Conservation (phyloP, 2,888 invertebrate genomes). For the Drosophila austrosaltans region DNA sequence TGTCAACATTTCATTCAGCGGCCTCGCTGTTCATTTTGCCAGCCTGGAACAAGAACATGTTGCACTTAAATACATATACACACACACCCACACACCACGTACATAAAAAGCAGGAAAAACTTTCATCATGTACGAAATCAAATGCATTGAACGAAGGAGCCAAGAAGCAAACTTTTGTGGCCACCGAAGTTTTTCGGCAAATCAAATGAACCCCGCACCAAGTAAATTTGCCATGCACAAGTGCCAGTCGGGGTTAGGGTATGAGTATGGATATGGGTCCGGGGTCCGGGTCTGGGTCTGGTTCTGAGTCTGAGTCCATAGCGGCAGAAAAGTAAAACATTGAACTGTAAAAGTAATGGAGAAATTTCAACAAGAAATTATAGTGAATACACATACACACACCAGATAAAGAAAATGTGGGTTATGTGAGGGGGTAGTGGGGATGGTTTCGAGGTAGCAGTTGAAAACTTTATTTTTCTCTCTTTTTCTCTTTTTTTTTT, state of each 20-base stretch:
- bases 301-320: slow-evolving; percentile 7
- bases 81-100: slow-evolving; percentile 19
- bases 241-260: slow-evolving; percentile 38
- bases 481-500: slow-evolving; percentile 22
- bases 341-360: slow-evolving; percentile 77
- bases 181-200: slow-evolving; percentile 74
- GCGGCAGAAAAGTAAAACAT: slow-evolving; percentile 72
- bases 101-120: slow-evolving; percentile 40
- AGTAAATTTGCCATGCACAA: slow-evolving; percentile 74
- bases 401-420: slow-evolving; percentile 21
- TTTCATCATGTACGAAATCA: slow-evolving; percentile 67
- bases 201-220: slow-evolving; percentile 70
- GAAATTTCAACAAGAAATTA: slow-evolving; percentile 74
- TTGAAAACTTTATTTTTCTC: slow-evolving; percentile 41
- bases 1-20: slow-evolving; percentile 75
- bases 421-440: background rate
- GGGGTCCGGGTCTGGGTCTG: slow-evolving; percentile 9
- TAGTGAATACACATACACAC: slow-evolving; percentile 54
- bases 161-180: slow-evolving; percentile 74
- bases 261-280: slow-evolving; percentile 14
- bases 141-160: slow-evolving; percentile 71
- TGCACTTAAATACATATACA: slow-evolving; percentile 67
- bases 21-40: slow-evolving; percentile 56
- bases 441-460: background rate
- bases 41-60: slow-evolving; percentile 56